Conservation (phyloP, 2,113 vertebrate genomes). For the Rhipidura dahli region DNA sequence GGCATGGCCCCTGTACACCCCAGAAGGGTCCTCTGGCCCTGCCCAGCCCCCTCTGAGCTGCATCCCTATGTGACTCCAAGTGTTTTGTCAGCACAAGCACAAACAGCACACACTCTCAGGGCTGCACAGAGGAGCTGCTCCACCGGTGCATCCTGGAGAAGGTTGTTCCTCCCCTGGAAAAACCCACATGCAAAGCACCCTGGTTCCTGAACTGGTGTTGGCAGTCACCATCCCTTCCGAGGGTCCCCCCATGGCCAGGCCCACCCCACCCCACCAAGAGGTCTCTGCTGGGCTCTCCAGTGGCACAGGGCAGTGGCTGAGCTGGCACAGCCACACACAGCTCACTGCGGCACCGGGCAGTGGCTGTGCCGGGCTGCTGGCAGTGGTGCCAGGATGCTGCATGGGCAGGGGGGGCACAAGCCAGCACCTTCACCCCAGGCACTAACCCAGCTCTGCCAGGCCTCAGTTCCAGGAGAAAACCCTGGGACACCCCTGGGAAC, state of each 20-base stretch:
- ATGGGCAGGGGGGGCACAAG: not conserved
- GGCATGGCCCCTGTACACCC: rapidly evolving
- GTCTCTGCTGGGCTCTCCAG: not conserved
- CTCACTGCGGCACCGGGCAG: not conserved
- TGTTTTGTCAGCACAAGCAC: not conserved
- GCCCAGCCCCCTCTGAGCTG: not conserved
- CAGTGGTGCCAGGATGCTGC: rapidly evolving
- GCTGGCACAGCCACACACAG: not conserved
- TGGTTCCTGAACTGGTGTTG: not conserved
- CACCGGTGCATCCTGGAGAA: rapidly evolving
- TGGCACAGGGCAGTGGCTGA: not conserved
- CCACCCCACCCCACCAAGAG: not conserved
- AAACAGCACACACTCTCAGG: rapidly evolving
- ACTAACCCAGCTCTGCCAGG: not conserved
- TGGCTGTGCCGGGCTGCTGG: not conserved
- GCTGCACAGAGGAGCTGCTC: not conserved
- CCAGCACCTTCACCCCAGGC: not conserved
- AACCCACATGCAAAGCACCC: not conserved
- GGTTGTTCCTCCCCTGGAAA: not conserved
- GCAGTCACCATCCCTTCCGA: no score
- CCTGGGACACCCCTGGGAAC: not conserved
- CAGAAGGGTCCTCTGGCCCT: not conserved
- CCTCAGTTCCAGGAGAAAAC: not conserved
- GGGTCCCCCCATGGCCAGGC: rapidly evolving
- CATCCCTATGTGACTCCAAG: rapidly evolving